A percentile compares a stretch with the other conserved stretches of the same genome.
Evolutionary conservation across 2,113 vertebrate genomes (phyloP).

Genomic region (Lontra canadensis): DNA sequence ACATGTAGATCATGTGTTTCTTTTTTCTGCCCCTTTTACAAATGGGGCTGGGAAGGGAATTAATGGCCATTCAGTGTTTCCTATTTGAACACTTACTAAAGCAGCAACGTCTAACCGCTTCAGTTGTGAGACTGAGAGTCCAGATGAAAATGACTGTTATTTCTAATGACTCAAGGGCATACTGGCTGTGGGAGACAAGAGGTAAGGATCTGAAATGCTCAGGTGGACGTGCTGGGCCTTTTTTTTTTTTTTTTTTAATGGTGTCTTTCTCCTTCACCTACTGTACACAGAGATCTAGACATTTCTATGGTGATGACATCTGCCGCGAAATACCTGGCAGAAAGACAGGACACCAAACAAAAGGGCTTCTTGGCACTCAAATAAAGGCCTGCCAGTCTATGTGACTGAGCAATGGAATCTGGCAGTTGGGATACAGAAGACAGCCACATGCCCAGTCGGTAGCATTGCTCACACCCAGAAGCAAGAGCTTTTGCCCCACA

Average conservation of each 20-base stretch:
- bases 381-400: background rate
- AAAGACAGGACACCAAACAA: background rate
- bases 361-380: background rate
- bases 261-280: background rate
- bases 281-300: background rate
- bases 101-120: background rate
- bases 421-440: background rate
- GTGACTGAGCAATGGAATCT: background rate
- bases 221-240: background rate
- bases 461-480: accelerated
- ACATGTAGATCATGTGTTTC: background rate
- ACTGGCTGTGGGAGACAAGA: background rate
- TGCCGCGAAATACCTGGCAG: background rate
- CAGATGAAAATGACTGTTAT: background rate
- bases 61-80: background rate
- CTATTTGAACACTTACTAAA: background rate
- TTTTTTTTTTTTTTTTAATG: background rate
- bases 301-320: background rate
- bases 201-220: background rate
- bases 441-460: background rate
- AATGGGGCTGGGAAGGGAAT: background rate
- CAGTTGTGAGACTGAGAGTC: background rate
- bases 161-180: background rate
- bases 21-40: background rate
- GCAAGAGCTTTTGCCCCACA: accelerated